Conservation (phyloP, 2,888 invertebrate genomes). For the Pseudanteris insignis region DNA sequence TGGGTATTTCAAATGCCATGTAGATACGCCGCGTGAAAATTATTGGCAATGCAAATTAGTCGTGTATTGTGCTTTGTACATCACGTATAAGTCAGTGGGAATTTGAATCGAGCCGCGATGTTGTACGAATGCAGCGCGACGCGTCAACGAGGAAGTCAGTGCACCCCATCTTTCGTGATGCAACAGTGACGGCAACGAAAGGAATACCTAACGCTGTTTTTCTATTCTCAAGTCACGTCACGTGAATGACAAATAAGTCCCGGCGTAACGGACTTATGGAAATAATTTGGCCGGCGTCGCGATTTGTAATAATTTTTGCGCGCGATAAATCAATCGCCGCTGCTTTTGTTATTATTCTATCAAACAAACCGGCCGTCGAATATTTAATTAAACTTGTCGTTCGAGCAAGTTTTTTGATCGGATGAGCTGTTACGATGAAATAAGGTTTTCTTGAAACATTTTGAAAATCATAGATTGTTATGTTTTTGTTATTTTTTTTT, state of each 20-base stretch:
- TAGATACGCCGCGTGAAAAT: no score
- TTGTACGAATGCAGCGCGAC: constrained; percentile 22
- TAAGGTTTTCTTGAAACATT: no score
- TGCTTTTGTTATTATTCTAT: no score
- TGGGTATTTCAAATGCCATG: no score
- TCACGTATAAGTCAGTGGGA: constrained; percentile 8
- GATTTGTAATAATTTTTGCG: not conserved
- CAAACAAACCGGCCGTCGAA: no score
- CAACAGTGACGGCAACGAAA: constrained; percentile 28
- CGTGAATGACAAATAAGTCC: constrained; percentile 19
- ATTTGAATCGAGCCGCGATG: constrained; percentile 14
- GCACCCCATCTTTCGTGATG: constrained; percentile 27
- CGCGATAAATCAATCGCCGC: no score
- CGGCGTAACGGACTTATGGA: constrained; percentile 20
- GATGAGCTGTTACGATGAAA: no score
- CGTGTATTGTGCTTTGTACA: constrained; percentile 10
- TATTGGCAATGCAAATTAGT: no score
- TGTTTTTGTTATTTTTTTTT: no score
- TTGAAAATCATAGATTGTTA: no score
- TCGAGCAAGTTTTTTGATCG: no score
- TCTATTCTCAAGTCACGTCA: constrained; percentile 17
- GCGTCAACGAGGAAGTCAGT: constrained; percentile 26
- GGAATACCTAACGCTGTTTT: constrained; percentile 34
- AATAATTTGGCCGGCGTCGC: constrained; percentile 7
- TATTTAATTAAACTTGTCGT: no score